These are phyloP conservation scores for Haemorhous mexicanus DNA, from an alignment of 2,113 vertebrate genomes.

Conservation along the genomic window DNA sequence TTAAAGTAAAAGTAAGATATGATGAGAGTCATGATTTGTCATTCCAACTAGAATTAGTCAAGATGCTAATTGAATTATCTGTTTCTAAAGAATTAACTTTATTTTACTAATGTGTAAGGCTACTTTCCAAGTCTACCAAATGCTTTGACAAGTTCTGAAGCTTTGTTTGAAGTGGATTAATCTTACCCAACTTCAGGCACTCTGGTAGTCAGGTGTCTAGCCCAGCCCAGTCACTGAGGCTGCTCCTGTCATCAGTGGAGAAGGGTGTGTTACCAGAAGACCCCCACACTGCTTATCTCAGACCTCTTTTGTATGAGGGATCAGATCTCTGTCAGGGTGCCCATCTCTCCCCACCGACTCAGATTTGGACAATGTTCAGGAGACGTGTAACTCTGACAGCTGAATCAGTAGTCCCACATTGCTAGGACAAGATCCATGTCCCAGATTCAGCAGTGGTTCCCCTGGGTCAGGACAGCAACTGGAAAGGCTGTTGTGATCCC, in stretches of 20 bases:
- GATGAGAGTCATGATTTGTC: slow-evolving; percentile 20
- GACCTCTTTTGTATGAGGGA: rapidly evolving
- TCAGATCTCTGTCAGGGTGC: not conserved
- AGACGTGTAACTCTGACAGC: not conserved
- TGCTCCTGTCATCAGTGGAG: not conserved
- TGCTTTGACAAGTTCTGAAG: not conserved
- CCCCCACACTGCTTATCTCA: not conserved
- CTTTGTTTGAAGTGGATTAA: not conserved
- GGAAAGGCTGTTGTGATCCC: not conserved
- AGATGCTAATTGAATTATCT: not conserved
- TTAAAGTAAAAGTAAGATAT: not conserved
- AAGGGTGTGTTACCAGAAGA: not conserved
- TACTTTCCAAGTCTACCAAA: not conserved
- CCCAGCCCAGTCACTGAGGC: not conserved
- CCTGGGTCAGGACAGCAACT: not conserved
- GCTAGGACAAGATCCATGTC: not conserved
- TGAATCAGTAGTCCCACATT: not conserved
- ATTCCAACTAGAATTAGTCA: slow-evolving; percentile 24
- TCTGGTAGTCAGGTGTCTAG: too few species aligned
- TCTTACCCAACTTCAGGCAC: not conserved
- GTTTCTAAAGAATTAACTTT: not conserved
- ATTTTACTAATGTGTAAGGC: not conserved
- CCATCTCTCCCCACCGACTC: not conserved
- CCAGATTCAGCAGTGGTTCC: not conserved
- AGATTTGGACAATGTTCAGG: not conserved